Base-by-base conservation (phyloP, 2,113 vertebrate species). In the Lepidothrix coronata region DNA sequence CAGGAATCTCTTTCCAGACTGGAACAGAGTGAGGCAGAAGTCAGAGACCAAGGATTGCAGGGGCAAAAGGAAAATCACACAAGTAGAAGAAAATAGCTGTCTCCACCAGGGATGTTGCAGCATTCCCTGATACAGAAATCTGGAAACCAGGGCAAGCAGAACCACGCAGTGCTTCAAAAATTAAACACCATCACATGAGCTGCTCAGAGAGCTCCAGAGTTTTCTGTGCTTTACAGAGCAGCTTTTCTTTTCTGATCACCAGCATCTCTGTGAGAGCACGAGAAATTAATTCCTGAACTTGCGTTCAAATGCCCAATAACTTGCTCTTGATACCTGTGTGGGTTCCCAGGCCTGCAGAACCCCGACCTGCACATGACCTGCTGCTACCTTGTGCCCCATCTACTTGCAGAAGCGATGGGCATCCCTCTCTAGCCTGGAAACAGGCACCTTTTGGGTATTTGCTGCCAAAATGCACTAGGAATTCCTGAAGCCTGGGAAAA, bases 131-230 rank as follows among this genome's bases (percentile, higher is more conserved):
- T 14, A 59, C 63, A 59, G 39, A 67, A n/a, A 9, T 8, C 67
- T 79, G 59, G 67, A 93, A 96, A 86, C 28, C 17, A 85, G 78
- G 75, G n/a, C 73, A 88, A 72, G 72, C 55, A 74, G 46, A 58
- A 61, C 14, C 33, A 25, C 14, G 6, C 20, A 3, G 41, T 0
- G 12, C 46, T 92, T 94, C 90, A 79, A 95, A 95, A 89, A 87
- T 76, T 71, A 70, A 94, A 74, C 52, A 70, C 20, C 48, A 22
- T 8, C 59, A 62, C 58, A 43, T 1, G 33, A 75, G 58, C 33
- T 65, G 67, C 58, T 57, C 51, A 13, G 61, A 89, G 62, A 66
- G 41, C 54, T 71, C 28, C 75, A 33, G 77, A 77, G 28, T 19
- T 35, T 44, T 66, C 72, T 71, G 46, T 19, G 2, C 35, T 86